Conservation (phyloP, 2,797 vertebrate species). For the Danio aesculapii region DNA sequence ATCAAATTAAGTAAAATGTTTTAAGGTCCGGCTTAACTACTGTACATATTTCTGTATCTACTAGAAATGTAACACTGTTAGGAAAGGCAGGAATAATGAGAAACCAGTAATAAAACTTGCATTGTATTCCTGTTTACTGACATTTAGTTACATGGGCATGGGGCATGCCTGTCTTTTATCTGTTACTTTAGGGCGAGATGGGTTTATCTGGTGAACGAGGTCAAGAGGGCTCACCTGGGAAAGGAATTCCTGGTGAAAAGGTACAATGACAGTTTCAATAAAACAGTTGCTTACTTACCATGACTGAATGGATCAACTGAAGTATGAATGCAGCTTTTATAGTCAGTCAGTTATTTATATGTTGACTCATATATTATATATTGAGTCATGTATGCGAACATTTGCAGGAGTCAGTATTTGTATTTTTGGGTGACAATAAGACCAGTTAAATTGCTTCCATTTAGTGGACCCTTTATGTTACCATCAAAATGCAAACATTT, state of each 20-base stretch:
- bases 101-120: background rate
- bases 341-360: background rate
- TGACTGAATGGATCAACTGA: background rate
- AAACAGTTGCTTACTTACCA: background rate
- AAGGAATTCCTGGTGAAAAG: constrained; percentile 85
- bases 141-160: background rate
- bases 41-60: background rate
- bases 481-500: background rate
- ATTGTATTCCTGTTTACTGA: background rate
- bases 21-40: background rate
- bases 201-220: constrained; percentile 82
- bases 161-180: constrained; percentile 31
- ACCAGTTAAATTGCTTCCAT: background rate
- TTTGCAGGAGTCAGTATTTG: background rate
- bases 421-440: background rate
- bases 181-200: constrained; percentile 80
- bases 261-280: constrained; percentile 62
- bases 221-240: constrained; percentile 78
- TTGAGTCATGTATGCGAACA: background rate
- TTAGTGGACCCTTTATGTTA: background rate
- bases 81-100: background rate
- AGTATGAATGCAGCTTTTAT: background rate
- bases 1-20: background rate
- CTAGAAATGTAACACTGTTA: background rate
- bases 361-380: too few relatives aligned